Percentiles rank a stretch among this genome's conserved stretches.
These are phyloP conservation scores for Cotesia congregata DNA, from an alignment of 2,888 invertebrate species.

Conservation along the genomic window DNA sequence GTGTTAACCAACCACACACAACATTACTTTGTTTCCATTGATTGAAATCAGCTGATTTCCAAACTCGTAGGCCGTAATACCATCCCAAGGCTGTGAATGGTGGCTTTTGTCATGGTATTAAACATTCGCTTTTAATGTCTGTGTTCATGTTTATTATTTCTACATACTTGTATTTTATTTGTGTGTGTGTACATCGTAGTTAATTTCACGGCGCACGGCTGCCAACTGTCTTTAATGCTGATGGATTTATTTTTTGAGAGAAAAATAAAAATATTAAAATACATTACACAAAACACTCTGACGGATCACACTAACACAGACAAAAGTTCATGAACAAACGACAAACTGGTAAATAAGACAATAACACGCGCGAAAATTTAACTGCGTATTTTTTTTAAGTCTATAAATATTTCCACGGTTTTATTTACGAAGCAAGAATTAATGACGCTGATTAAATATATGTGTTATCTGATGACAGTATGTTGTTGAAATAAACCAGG, in stretches of 20 bases:
- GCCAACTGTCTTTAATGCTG: slow-evolving; percentile 30
- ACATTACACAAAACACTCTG: not conserved
- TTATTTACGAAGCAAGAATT: too few species aligned
- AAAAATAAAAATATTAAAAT: not conserved
- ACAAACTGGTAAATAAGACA: not conserved
- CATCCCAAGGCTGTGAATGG: slow-evolving; percentile 32
- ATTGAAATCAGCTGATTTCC: slow-evolving; percentile 64
- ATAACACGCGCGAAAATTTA: not conserved
- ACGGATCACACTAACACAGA: not conserved
- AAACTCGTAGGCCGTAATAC: slow-evolving; percentile 34
- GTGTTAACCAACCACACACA: slow-evolving; percentile 22
- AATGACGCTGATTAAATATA: not conserved
- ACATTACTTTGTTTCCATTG: slow-evolving; percentile 53
- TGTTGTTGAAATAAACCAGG: not conserved
- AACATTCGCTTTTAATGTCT: not conserved
- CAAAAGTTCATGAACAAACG: not conserved
- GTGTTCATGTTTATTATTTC: not conserved
- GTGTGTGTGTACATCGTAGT: slow-evolving; percentile 2
- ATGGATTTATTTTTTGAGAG: not conserved
- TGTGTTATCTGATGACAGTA: not conserved
- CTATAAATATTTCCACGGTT: not conserved
- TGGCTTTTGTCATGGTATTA: slow-evolving; percentile 9
- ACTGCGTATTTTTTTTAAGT: not conserved
- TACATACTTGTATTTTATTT: not conserved
- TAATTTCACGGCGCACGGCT: slow-evolving; percentile 45